Conservation (phyloP, 2,888 invertebrate genomes). For the Pomacea canaliculata region DNA sequence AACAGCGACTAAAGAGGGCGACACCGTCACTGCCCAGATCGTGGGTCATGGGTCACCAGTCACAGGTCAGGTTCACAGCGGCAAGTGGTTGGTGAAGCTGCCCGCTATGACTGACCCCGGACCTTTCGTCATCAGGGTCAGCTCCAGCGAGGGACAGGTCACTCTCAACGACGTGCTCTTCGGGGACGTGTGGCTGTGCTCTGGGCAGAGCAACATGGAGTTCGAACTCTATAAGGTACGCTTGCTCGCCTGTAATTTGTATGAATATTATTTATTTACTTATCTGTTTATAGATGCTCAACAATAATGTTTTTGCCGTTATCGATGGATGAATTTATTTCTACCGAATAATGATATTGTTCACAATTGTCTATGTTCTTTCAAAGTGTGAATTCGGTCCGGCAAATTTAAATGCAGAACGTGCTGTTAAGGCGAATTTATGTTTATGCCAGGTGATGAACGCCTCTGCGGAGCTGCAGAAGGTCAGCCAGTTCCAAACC, state of each 20-base stretch:
- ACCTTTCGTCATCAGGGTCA: constrained; percentile 45
- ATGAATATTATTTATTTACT: too few relatives aligned
- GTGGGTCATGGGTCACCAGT: constrained; percentile 1
- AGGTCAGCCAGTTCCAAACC: constrained; percentile 34
- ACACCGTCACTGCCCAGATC: constrained; percentile 27
- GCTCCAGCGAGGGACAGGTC: constrained; percentile 38
- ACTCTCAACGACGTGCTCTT: constrained; percentile 58
- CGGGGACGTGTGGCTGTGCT: constrained; percentile 68
- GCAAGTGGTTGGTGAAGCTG: constrained; percentile 44
- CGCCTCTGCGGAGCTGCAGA: constrained; percentile 34
- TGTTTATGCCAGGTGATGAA: constrained; percentile 35
- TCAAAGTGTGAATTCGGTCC: too few relatives aligned
- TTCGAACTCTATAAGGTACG: neutral
- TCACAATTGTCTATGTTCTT: too few relatives aligned
- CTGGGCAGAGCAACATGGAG: constrained; percentile 37
- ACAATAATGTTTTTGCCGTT: too few relatives aligned
- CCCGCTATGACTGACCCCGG: constrained; percentile 31
- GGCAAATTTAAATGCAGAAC: too few relatives aligned
- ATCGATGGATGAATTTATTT: too few relatives aligned
- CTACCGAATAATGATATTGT: too few relatives aligned
- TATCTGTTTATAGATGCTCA: neutral
- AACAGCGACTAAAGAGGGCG: constrained; percentile 31
- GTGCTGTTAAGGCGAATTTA: too few relatives aligned
- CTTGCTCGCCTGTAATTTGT: neutral
- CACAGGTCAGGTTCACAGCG: constrained; percentile 7